phyloP scores from a whole-genome alignment of 2,797 vertebrate species.

The Prionace glauca region DNA sequence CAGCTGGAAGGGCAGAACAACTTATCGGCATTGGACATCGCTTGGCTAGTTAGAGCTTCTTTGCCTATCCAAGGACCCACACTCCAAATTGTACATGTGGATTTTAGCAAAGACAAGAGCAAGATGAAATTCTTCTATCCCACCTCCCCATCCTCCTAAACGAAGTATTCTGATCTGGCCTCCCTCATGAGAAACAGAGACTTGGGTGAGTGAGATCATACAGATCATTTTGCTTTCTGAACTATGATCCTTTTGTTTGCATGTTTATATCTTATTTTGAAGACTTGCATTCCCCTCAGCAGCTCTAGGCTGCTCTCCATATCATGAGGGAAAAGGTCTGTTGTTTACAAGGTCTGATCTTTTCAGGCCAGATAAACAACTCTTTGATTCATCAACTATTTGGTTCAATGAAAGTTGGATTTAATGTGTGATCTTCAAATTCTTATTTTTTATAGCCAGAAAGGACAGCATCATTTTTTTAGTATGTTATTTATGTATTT shows the following conservation, averaged over 20 bases:
- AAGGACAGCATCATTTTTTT: no score
- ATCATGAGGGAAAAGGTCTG: not conserved
- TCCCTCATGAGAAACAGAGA: not conserved
- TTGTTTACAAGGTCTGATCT: not conserved
- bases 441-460: not conserved
- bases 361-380: not conserved
- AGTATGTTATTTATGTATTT: not conserved
- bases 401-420: not conserved
- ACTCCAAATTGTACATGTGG: not conserved
- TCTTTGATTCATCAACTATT: not conserved
- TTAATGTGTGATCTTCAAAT: not conserved
- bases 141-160: not conserved
- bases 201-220: not conserved
- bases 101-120: not conserved
- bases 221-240: not conserved
- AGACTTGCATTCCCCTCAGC: not conserved
- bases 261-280: slow-evolving; percentile 34
- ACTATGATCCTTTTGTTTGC: slow-evolving; percentile 20
- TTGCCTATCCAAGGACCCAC: not conserved
- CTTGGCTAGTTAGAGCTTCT: not conserved
- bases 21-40: not conserved
- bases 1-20: not conserved
- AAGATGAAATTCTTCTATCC: not conserved
- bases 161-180: not conserved
- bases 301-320: not conserved